Conservation (phyloP, 1,140 invertebrate genomes). For the Acromyrmex echinatior region DNA sequence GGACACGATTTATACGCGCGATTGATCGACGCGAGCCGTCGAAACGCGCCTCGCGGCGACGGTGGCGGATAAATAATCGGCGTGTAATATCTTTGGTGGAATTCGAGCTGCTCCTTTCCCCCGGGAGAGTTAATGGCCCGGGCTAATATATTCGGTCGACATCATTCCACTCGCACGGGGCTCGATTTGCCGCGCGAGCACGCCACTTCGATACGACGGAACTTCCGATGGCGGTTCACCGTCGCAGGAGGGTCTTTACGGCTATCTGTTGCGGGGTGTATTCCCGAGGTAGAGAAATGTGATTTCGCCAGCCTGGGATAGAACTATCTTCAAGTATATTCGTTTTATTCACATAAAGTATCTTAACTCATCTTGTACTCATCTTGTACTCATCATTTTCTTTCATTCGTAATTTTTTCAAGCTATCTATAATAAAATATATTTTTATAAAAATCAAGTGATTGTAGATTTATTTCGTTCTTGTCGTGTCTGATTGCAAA, state of each 20-base stretch:
- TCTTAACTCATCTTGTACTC: neutral
- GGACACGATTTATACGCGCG: conserved; percentile 38
- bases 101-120: conserved; percentile 59
- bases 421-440: neutral
- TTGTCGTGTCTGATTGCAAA: neutral
- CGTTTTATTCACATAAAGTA: neutral
- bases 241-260: conserved; percentile 54
- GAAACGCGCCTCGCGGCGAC: conserved; percentile 31
- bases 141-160: conserved; percentile 62
- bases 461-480: too few species aligned
- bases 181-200: neutral
- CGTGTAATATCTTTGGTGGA: conserved; percentile 50
- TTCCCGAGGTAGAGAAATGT: conserved; percentile 37
- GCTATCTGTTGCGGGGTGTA: conserved; percentile 47
- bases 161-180: neutral
- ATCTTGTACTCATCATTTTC: too few species aligned
- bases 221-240: conserved; percentile 58
- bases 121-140: conserved; percentile 59
- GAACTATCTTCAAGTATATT: conserved; percentile 18
- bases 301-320: neutral
- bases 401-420: neutral
- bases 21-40: conserved; percentile 52
- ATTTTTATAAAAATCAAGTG: neutral
- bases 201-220: conserved; percentile 50
- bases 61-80: conserved; percentile 57